Percentiles rank a stretch among this genome's conserved stretches.
Conservation (phyloP, 2,113 vertebrate species). For the Bubo bubo region DNA sequence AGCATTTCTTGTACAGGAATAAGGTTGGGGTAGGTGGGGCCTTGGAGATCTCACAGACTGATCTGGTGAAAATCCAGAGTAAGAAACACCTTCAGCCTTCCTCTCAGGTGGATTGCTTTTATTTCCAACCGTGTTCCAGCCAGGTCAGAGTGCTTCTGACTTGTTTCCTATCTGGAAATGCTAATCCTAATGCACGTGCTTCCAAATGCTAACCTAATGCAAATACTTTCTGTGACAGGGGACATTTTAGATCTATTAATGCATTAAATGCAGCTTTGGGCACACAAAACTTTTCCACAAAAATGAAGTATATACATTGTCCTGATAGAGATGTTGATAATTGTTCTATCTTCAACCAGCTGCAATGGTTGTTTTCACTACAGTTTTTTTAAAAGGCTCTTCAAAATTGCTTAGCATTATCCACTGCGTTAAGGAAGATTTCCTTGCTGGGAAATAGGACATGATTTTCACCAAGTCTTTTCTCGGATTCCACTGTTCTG, state of each 20-base stretch:
- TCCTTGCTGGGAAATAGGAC: conserved; percentile 60
- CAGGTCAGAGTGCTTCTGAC: neutral
- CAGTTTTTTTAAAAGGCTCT: neutral
- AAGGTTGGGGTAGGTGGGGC: neutral
- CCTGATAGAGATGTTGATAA: neutral
- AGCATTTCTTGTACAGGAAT: neutral
- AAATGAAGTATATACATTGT: neutral
- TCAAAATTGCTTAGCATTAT: neutral
- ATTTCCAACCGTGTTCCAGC: neutral
- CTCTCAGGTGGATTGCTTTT: neutral
- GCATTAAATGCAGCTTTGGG: neutral
- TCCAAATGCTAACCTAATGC: neutral
- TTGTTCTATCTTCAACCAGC: neutral
- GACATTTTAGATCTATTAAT: neutral
- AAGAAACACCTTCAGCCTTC: neutral
- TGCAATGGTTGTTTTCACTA: neutral
- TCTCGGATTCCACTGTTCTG: conserved; percentile 59
- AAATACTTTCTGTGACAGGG: neutral
- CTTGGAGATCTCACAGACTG: neutral
- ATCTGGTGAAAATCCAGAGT: neutral
- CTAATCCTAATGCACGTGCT: neutral
- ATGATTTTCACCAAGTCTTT: conserved; percentile 43
- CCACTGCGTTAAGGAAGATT: neutral
- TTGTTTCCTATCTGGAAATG: neutral
- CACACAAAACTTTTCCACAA: neutral